Conservation (phyloP, 1,140 invertebrate species). For the Aporrectodea caliginosa region DNA sequence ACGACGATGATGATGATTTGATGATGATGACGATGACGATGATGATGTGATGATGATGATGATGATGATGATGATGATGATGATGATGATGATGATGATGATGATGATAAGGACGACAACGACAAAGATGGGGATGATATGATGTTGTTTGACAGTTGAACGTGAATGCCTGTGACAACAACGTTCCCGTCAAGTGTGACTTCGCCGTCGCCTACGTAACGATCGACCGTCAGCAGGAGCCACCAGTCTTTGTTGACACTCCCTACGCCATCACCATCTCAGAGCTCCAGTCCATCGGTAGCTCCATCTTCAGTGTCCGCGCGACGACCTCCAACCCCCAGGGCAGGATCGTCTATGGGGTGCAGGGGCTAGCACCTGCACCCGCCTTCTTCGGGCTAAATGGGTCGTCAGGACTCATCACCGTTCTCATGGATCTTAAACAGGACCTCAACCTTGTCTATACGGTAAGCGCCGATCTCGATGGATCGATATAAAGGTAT, state of each 20-base stretch:
- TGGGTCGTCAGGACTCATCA: constrained; percentile 17
- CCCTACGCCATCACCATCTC: constrained; percentile 38
- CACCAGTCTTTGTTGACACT: constrained; percentile 38
- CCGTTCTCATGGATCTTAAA: constrained; percentile 15
- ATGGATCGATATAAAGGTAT: too few relatives aligned
- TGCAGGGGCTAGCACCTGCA: constrained; percentile 15
- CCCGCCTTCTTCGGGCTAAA: constrained; percentile 24
- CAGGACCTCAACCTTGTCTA: constrained; percentile 22
- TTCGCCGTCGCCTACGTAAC: constrained; percentile 16
- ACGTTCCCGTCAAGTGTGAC: constrained; percentile 26
- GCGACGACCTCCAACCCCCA: constrained; percentile 16
- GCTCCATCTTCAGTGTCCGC: constrained; percentile 35
- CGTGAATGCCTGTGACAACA: constrained; percentile 28
- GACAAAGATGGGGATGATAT: not conserved
- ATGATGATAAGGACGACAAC: too few relatives aligned
- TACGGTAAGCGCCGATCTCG: constrained; percentile 24
- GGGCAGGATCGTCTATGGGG: constrained; percentile 18
- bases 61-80: constrained; percentile 18
- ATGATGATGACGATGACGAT: too few relatives aligned
- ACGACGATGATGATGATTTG: too few relatives aligned
- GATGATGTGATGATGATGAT: too few relatives aligned
- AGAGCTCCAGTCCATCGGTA: constrained; percentile 31
- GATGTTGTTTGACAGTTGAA: constrained; percentile 25
- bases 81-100: constrained; percentile 16
- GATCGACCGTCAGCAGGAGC: constrained; percentile 14